phyloP scores from a whole-genome alignment of 1,140 invertebrate genomes.

The Vollenhovia emeryi region DNA sequence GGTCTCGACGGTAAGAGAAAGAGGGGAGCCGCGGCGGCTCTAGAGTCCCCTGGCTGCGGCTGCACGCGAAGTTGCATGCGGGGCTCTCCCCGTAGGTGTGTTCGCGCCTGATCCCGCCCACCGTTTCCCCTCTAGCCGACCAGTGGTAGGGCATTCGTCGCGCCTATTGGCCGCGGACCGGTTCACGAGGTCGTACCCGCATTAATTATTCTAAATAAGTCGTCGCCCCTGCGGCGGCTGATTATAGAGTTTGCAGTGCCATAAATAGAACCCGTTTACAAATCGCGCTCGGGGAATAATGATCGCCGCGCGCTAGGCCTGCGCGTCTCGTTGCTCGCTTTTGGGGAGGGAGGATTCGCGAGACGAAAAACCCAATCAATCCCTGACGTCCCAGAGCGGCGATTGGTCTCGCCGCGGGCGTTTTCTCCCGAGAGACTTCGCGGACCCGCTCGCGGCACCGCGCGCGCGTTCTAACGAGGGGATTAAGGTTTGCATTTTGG shows the following conservation, averaged over 20 bases:
- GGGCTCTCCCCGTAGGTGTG: constrained; percentile 65
- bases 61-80: constrained; percentile 73
- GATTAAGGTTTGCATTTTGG: constrained; percentile 48
- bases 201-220: constrained; percentile 86
- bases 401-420: constrained; percentile 73
- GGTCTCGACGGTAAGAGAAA: neutral
- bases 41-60: neutral
- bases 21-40: neutral
- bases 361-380: constrained; percentile 76
- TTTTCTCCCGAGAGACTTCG: constrained; percentile 57
- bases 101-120: constrained; percentile 70
- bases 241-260: constrained; percentile 84
- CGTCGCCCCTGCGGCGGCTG: constrained; percentile 81
- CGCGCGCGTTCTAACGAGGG: constrained; percentile 64
- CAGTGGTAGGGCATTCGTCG: constrained; percentile 62
- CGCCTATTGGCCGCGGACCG: constrained; percentile 76
- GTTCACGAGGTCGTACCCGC: constrained; percentile 75
- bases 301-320: constrained; percentile 68
- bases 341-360: constrained; percentile 19
- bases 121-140: constrained; percentile 69
- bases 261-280: constrained; percentile 85
- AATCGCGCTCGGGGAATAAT: constrained; percentile 79
- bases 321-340: constrained; percentile 57
- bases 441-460: constrained; percentile 5
- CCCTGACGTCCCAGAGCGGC: constrained; percentile 67